A percentile compares a stretch with the other conserved stretches of the same genome.
Conservation (phyloP, 2,113 vertebrate genomes). For the Talpa occidentalis region DNA sequence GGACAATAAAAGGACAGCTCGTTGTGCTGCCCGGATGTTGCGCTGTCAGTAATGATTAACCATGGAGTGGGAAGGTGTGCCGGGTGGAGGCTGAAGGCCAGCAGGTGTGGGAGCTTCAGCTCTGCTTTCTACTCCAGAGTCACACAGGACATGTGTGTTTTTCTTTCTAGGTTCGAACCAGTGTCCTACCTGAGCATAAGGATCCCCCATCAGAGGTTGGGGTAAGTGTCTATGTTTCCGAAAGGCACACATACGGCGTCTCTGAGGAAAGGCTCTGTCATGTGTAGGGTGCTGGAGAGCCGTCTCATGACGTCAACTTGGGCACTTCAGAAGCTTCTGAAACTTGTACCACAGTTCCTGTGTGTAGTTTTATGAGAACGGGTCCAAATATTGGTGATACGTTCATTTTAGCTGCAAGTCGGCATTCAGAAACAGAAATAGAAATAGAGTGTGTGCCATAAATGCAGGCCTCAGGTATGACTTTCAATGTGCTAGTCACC, state of each 20-base stretch:
- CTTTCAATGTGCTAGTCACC: not conserved
- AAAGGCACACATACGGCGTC: not conserved
- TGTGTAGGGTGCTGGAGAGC: not conserved
- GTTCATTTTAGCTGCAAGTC: not conserved
- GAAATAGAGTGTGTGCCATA: not conserved
- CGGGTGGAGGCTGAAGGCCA: not conserved
- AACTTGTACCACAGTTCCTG: not conserved
- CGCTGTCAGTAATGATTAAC: slow-evolving; percentile 62
- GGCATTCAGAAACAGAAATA: not conserved
- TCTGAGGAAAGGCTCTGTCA: not conserved
- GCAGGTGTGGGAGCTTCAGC: not conserved
- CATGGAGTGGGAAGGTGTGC: not conserved
- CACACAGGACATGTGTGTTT: not conserved
- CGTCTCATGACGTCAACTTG: not conserved
- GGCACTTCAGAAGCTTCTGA: not conserved
- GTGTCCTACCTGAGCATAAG: slow-evolving; percentile 84
- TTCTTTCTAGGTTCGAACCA: slow-evolving; percentile 84
- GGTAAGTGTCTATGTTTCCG: slow-evolving; percentile 81
- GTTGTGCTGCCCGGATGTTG: not conserved
- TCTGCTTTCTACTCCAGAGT: not conserved
- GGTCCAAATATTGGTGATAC: not conserved
- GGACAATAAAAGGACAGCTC: not conserved
- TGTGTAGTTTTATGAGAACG: not conserved
- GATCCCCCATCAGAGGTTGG: slow-evolving; percentile 86
- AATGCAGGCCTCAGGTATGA: not conserved